Base-by-base conservation (phyloP, 1,140 invertebrate species). In the Drosophila sp. region DNA sequence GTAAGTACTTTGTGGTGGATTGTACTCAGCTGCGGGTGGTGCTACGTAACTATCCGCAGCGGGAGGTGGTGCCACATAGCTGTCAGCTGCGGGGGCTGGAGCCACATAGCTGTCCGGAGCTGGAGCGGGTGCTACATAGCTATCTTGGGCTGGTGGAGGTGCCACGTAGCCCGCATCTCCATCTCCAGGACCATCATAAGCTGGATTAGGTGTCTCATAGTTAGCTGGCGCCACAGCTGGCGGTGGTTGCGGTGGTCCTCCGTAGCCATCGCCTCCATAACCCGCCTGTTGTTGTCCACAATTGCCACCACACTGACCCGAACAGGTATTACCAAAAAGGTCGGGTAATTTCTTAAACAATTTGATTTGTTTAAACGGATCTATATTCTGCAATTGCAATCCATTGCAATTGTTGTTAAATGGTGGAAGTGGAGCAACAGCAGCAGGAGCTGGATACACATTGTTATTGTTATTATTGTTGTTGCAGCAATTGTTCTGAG, bases 301-400 rank as follows among this genome's bases (percentile, higher is more conserved):
- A 4, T 61, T 56, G 5, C 75, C 69, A n/a, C 40, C 41, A 10
- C 67, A 79, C 33, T 66, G 73, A 1, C 67, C 75, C 0, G 23
- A 64, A 41, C 81, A 85, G 32, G 25, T 70, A 30, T 44, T 83
- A 29, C 70, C 40, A 54, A 78, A 87, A 27, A 89, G 72, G n/a
- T 87, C 80, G 2, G 83, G 83, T 8, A 87, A 65, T 25, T 87
- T 89, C 61, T 87, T 87, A 50, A 87, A 77, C 6, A 83, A 57
- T 8, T 86, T 87, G 6, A 87, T 61, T 35, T 86, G 79, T 60
- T 86, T 86, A 29, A 86, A 86, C 1, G 82, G 82, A 79, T 86
- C 82, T 54, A 86, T 10, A 1, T 71, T 35, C 25, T 87, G 64
- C 7, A 86, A 32, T 33, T 74, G 70, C 8, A 82, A 40, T 7